These are phyloP conservation scores for Dicrostonyx torquatus DNA, from an alignment of 2,797 vertebrate species.

Conservation along the genomic window DNA sequence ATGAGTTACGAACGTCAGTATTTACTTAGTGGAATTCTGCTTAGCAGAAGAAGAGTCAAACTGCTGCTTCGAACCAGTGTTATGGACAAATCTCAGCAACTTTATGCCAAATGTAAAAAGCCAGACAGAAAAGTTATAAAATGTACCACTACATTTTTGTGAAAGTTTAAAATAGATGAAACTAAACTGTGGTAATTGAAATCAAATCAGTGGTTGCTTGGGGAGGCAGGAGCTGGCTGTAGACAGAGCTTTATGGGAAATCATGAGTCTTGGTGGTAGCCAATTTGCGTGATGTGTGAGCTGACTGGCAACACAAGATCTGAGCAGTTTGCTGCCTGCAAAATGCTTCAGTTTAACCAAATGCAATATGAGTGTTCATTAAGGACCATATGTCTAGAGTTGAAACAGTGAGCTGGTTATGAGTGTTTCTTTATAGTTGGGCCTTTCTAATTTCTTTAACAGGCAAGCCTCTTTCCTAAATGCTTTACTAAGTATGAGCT, in stretches of 20 bases:
- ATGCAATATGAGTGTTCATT: background rate
- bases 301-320: background rate
- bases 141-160: slow-evolving; percentile 24
- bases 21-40: background rate
- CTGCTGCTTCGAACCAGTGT: background rate
- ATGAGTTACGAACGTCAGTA: background rate
- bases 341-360: background rate
- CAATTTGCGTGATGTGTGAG: background rate
- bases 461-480: slow-evolving; percentile 29
- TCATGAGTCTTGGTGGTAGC: background rate
- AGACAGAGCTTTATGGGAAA: background rate
- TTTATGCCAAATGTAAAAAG: slow-evolving; percentile 29
- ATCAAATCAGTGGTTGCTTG: slow-evolving; percentile 37
- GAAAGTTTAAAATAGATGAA: slow-evolving; percentile 63
- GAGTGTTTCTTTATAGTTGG: background rate
- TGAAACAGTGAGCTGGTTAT: background rate
- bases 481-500: slow-evolving; percentile 3
- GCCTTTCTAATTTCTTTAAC: background rate
- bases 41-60: slow-evolving; percentile 7
- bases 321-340: slow-evolving; percentile 20
- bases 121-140: slow-evolving; percentile 32
- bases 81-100: slow-evolving; percentile 25
- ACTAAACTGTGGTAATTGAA: slow-evolving; percentile 42
- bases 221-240: background rate
- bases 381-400: background rate